Base-by-base conservation (phyloP, 2,113 vertebrate species). In the Sinocyclocheilus anophthalmus region DNA sequence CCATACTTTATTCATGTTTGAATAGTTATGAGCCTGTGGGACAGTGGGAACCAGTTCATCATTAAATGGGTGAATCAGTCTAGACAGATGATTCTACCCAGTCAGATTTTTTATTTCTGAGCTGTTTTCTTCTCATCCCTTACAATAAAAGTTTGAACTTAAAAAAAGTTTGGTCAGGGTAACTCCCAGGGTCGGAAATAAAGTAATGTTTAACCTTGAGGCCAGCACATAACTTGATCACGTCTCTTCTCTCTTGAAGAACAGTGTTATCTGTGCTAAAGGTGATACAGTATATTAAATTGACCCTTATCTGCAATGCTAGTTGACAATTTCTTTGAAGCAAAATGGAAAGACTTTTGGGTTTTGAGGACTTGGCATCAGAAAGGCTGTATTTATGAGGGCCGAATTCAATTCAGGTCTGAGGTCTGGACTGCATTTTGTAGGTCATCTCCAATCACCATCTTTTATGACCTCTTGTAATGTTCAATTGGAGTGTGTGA, bases 381-480 rank as follows among this genome's bases (percentile, higher is more conserved):
- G 80, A 3, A 22, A 76, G 88, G 88, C 87, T 87, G 77, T 42
- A 76, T 88, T 57, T 83, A 63, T 83, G 8, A 88, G 85, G 85
- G 88, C 30, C 33, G 5, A 45, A 69, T 67, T 85, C 45, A 65
- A 10, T 69, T 80, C 57, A 83, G 72, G 18, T 24, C 18, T 65
- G 55, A 55, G 63, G 87, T 91, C 93, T 93, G 93, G 90, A 86
- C 88, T 88, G 0, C 39, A 91, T 94, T 94, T 92, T 83, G 30
- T 13, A 50, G 42, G 87, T 92, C 90, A 24, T 30, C 79, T 93
- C 70, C 85, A 92, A 92, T 93, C 87, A 91, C 22, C 5, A 57
- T 90, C 85, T 91, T 22, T 24, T 50, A 83, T 63, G 81, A 42
- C 57, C 59, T 22, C 18, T 84, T 89, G 85, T 89, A 90, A 42